Evolutionary conservation across 2,113 vertebrate genomes (phyloP).

Genomic region (Budorcas taxicolor): DNA sequence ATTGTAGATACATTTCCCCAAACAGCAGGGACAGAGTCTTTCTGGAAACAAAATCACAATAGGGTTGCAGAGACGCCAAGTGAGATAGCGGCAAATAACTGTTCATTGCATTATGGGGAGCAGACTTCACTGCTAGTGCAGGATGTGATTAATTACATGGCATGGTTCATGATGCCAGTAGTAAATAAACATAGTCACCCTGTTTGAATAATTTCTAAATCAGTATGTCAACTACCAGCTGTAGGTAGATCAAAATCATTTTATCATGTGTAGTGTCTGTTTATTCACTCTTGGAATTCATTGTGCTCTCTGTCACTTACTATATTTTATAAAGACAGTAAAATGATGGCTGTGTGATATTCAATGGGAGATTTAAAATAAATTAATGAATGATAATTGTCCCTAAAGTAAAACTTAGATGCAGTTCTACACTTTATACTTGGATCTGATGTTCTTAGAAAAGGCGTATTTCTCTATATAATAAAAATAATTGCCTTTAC

Average conservation of each 20-base stretch:
- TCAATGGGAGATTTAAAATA: background rate
- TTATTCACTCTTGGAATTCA: conserved; percentile 14
- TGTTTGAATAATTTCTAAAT: conserved; percentile 29
- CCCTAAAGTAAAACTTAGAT: background rate
- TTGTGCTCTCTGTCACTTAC: background rate
- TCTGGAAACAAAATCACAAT: conserved; percentile 77
- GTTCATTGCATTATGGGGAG: conserved; percentile 56
- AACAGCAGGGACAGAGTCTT: conserved; percentile 78
- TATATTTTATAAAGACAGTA: conserved; percentile 12
- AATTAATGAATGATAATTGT: background rate
- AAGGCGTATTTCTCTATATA: background rate
- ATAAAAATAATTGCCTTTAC: background rate
- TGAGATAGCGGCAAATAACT: conserved; percentile 62
- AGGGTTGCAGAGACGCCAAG: conserved; percentile 67
- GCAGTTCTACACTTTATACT: background rate
- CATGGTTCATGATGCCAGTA: background rate
- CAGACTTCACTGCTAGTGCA: conserved; percentile 52
- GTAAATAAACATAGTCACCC: conserved; percentile 54
- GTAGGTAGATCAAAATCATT: background rate
- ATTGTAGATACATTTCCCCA: conserved; percentile 79
- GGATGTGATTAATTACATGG: conserved; percentile 63
- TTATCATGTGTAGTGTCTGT: background rate
- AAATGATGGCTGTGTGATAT: background rate
- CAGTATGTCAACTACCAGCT: conserved; percentile 8
- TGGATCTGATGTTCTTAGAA: background rate